Base-by-base conservation (phyloP, 2,888 invertebrate species). In the Agriopis aurantiaria region DNA sequence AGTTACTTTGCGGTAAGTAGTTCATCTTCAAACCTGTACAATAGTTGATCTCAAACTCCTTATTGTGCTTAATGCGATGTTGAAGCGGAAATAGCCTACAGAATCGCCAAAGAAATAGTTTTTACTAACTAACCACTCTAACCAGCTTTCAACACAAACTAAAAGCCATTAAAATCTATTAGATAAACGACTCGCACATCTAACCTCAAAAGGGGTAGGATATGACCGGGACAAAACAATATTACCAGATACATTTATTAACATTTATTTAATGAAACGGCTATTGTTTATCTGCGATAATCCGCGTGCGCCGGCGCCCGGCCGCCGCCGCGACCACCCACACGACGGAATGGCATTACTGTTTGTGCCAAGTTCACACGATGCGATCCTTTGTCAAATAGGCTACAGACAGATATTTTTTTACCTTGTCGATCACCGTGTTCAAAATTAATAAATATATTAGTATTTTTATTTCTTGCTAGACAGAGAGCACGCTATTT, bases 251-350 rank as follows among this genome's bases (percentile, higher is more conserved):
- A 53, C 62, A 73, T 68, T 63, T 62, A 69, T 69, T 69, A 61
- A 53, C 62, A 73, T 68, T 63, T 62, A 69, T 69, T 69, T 67
- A 71, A 70, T 73, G 71, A 72, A 65, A 53, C 61, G 9, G 52
- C 69, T 70, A 72, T 75, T 65, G 70, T 77, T 70, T 72, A 74
- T 77, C 70, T 52, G 65, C 60, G 69, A 70, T 72, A 72, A 73
- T 71, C 69, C 74, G 68, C 65, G 68, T 69, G 68, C 69, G 70
- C 68, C 72, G 74, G 77, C 78, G 76, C 69, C 76, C 60, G 74
- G 65, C 46, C 63, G 57, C 46, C 57, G 33, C 33, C 10, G 17
- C 40, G 72, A 59, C 76, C 78, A 68, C 76, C 76, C 78, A 75
- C 76, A 67, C 71, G 46, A 60, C 41, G 59, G 33, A 41, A 7